These are phyloP conservation scores for Eunapius fragilis DNA, from an alignment of 37 sponge, comb jelly and placozoan genomes.

Conservation along the genomic window DNA sequence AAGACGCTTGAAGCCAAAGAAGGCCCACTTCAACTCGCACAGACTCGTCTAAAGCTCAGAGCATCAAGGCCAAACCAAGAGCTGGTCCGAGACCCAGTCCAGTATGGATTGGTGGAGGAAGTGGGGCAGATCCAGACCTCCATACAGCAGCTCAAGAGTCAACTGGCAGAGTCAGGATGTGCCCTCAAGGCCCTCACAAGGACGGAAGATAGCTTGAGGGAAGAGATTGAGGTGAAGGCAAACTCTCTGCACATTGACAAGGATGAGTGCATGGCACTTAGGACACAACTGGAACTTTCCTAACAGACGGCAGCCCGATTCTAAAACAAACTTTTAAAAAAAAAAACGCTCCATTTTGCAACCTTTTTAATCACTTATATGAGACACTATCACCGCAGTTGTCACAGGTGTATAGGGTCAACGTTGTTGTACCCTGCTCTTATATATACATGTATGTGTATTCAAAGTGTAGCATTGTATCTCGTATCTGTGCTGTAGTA, in stretches of 20 bases:
- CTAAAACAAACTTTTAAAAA: constrained; percentile 10
- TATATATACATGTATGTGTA: not conserved
- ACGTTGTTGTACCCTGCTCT: not conserved
- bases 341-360: not conserved
- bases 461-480: not conserved
- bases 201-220: constrained; percentile 83
- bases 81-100: constrained; percentile 93
- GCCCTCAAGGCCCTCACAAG: constrained; percentile 81
- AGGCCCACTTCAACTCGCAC: constrained; percentile 81
- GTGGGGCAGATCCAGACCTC: constrained; percentile 73
- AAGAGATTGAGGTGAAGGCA: constrained; percentile 89
- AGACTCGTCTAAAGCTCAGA: constrained; percentile 78
- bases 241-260: constrained; percentile 86
- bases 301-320: constrained; percentile 83
- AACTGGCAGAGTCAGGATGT: constrained; percentile 62
- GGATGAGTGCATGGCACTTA: constrained; percentile 80
- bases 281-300: constrained; percentile 47
- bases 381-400: not conserved
- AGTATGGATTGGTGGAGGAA: constrained; percentile 82
- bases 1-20: constrained; percentile 70
- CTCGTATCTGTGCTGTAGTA: not conserved
- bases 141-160: constrained; percentile 54
- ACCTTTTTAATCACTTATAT: not conserved
- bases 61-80: constrained; percentile 83
- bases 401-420: not conserved